Conservation (phyloP, 2,113 vertebrate genomes). For the Orcinus orca region DNA sequence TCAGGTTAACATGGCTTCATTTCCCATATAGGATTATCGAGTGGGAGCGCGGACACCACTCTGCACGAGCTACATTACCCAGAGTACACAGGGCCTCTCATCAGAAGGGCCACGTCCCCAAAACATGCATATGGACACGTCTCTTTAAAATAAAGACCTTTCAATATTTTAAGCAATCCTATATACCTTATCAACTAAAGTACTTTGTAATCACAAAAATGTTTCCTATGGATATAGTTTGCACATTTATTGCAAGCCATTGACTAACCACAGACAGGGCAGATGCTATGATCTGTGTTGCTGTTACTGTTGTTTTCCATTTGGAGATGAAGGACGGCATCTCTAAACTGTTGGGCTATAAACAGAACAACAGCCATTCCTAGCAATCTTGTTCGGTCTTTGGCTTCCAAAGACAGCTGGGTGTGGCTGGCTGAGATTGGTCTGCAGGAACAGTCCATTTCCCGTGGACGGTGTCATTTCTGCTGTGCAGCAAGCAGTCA, state of each 20-base stretch:
- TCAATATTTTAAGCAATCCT: slow-evolving; percentile 46
- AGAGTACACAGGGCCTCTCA: slow-evolving; percentile 70
- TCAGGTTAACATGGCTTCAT: slow-evolving; percentile 84
- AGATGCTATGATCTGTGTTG: neutral
- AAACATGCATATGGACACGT: slow-evolving; percentile 75
- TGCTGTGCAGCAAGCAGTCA: neutral
- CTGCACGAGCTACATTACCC: slow-evolving; percentile 70
- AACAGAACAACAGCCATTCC: neutral
- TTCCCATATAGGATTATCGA: slow-evolving; percentile 82
- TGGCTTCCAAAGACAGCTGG: neutral
- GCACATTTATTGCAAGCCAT: slow-evolving; percentile 49
- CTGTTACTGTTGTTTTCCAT: slow-evolving; percentile 17
- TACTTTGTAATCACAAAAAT: neutral
- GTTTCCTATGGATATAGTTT: slow-evolving; percentile 53
- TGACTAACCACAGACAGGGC: slow-evolving; percentile 32
- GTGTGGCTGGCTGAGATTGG: neutral
- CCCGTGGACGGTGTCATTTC: neutral
- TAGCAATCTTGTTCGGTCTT: slow-evolving; percentile 4
- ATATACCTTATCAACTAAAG: slow-evolving; percentile 29
- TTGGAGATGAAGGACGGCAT: slow-evolving; percentile 27
- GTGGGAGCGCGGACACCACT: slow-evolving; percentile 67
- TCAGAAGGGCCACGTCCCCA: slow-evolving; percentile 42
- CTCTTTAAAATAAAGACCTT: slow-evolving; percentile 59
- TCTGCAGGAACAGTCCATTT: neutral
- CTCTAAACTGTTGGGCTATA: slow-evolving; percentile 10